Percentiles rank a stretch among this genome's conserved stretches.
Conservation (phyloP, 2,888 invertebrate genomes). For the Andrena praecox region DNA sequence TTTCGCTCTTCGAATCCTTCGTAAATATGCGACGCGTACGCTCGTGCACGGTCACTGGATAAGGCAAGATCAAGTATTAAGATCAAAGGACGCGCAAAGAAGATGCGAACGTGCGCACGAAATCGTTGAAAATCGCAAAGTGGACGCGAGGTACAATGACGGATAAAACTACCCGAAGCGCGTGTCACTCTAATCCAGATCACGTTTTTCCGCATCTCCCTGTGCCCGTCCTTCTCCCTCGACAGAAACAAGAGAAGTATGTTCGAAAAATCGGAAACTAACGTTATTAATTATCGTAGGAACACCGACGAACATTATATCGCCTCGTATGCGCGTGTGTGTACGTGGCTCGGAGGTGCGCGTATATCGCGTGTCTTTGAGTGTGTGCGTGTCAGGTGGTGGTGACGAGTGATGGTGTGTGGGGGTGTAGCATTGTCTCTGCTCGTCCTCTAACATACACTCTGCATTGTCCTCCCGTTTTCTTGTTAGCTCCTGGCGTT, state of each 20-base stretch:
- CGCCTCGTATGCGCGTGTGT: slow-evolving; percentile 5
- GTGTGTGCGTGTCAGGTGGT: slow-evolving; percentile 43
- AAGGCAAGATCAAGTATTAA: slow-evolving; percentile 65
- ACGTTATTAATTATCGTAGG: slow-evolving; percentile 56
- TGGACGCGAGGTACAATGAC: background rate
- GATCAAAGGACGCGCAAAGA: slow-evolving; percentile 48
- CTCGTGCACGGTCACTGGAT: slow-evolving; percentile 50
- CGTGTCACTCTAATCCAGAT: background rate
- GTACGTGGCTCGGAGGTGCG: slow-evolving; percentile 54
- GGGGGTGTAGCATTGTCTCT: slow-evolving; percentile 25
- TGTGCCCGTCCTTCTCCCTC: slow-evolving; percentile 33
- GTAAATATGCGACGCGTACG: slow-evolving; percentile 31
- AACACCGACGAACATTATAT: slow-evolving; percentile 59
- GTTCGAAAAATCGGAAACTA: slow-evolving; percentile 58
- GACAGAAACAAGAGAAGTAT: slow-evolving; percentile 53
- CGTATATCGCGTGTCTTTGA: slow-evolving; percentile 26
- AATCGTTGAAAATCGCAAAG: slow-evolving; percentile 2
- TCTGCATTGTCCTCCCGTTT: slow-evolving; percentile 7
- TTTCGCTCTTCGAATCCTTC: slow-evolving; percentile 36
- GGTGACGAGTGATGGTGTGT: slow-evolving; percentile 23
- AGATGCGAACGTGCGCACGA: slow-evolving; percentile 25
- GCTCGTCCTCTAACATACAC: slow-evolving; percentile 29
- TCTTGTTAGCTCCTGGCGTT: background rate
- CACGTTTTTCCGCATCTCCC: slow-evolving; percentile 4
- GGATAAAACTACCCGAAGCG: background rate